These are phyloP conservation scores for Brachyopa scutellaris DNA, from an alignment of 2,888 invertebrate species.

Conservation along the genomic window DNA sequence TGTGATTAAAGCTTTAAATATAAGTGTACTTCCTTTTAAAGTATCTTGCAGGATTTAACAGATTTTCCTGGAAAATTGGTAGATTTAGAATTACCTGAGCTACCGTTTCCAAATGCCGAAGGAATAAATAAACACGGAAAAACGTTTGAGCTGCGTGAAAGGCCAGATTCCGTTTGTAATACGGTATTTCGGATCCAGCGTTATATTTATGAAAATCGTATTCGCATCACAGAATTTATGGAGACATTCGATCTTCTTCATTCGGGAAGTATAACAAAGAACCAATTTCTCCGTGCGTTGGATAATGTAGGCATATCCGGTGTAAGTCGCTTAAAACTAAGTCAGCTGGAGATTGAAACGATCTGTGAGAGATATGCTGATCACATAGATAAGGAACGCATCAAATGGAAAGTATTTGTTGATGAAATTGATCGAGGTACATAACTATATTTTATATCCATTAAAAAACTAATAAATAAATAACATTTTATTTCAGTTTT, in stretches of 20 bases:
- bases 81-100: slow-evolving; percentile 87
- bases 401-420: slow-evolving; percentile 90
- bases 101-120: slow-evolving; percentile 80
- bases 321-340: slow-evolving; percentile 83
- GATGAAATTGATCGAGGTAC: slow-evolving; percentile 90
- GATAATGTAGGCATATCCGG: slow-evolving; percentile 86
- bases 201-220: slow-evolving; percentile 85
- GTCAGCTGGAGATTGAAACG: slow-evolving; percentile 85
- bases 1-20: slow-evolving; percentile 73
- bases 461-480: background rate
- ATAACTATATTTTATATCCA: background rate
- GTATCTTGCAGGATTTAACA: slow-evolving; percentile 82
- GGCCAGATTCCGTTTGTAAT: slow-evolving; percentile 76
- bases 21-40: background rate
- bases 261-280: slow-evolving; percentile 86
- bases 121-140: slow-evolving; percentile 31
- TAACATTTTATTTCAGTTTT: slow-evolving; percentile 83
- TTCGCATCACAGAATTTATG: slow-evolving; percentile 87
- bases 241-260: slow-evolving; percentile 88
- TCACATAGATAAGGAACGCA: slow-evolving; percentile 86
- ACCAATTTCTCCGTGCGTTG: slow-evolving; percentile 88
- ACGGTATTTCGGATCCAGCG: slow-evolving; percentile 84
- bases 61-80: slow-evolving; percentile 86
- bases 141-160: slow-evolving; percentile 72
- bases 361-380: slow-evolving; percentile 87